These are phyloP conservation scores for Acleris literana DNA, from an alignment of 2,888 invertebrate genomes.

Conservation along the genomic window DNA sequence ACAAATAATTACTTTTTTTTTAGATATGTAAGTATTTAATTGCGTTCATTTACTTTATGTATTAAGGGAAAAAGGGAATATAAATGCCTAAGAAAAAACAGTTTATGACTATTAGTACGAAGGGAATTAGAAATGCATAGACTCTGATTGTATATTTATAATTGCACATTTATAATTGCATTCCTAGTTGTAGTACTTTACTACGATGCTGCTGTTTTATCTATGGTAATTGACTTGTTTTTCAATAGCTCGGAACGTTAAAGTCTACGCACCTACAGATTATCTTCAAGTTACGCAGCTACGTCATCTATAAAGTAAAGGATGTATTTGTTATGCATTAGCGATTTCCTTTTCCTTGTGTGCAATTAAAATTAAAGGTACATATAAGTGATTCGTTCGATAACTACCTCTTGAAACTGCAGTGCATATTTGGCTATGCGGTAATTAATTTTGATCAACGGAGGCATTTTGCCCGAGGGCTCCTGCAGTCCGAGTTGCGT, in stretches of 20 bases:
- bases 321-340: too few species aligned
- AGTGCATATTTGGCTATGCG: constrained; percentile 14
- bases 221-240: constrained; percentile 6
- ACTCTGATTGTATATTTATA: constrained; percentile 1
- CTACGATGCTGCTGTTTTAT: constrained; percentile 4
- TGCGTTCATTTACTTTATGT: too few species aligned
- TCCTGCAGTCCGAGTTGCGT: constrained; percentile 18
- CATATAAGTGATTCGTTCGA: not conserved
- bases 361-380: not conserved
- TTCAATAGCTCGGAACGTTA: not conserved
- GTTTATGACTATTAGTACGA: not conserved
- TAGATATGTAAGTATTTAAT: too few species aligned
- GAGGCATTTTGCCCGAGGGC: constrained; percentile 16
- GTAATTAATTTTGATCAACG: constrained; percentile 17
- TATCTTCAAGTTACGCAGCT: too few species aligned
- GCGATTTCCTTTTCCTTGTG: not conserved
- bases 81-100: too few species aligned
- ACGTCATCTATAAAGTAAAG: too few species aligned
- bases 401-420: not conserved
- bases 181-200: not conserved
- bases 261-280: too few species aligned
- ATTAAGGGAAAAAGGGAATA: too few species aligned
- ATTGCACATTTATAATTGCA: not conserved
- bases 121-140: not conserved
- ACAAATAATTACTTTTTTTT: too few species aligned